These are phyloP conservation scores for Pteria penguin DNA, from an alignment of 2,888 invertebrate genomes.

Conservation along the genomic window DNA sequence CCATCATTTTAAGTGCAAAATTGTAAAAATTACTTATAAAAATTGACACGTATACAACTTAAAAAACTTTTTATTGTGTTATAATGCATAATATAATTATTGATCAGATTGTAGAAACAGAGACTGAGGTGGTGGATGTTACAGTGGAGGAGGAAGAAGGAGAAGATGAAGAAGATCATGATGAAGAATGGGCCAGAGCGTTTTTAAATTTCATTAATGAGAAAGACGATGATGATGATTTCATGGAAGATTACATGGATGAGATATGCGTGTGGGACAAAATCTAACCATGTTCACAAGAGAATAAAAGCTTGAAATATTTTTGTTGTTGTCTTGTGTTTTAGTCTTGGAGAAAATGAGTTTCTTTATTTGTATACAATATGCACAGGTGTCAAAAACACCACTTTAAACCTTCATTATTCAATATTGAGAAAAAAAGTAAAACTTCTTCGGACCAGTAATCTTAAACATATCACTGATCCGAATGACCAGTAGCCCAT, in stretches of 20 bases:
- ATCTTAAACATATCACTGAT: background rate
- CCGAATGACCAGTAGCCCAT: background rate
- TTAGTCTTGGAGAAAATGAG: background rate
- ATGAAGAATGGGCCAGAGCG: background rate
- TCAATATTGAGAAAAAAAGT: background rate
- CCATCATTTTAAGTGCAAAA: background rate
- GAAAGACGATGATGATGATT: background rate
- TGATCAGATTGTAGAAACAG: background rate
- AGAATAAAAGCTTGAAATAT: background rate
- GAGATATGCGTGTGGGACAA: background rate
- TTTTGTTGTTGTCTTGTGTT: background rate
- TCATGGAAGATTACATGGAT: background rate
- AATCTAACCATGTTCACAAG: background rate
- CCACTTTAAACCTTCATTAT: background rate
- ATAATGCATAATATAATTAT: background rate
- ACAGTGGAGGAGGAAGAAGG: background rate
- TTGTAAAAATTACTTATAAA: background rate
- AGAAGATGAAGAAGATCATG: background rate
- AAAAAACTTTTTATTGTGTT: background rate
- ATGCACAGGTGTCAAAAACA: background rate
- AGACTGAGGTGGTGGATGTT: background rate
- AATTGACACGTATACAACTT: background rate
- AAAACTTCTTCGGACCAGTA: background rate
- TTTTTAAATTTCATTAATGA: background rate
- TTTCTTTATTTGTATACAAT: too few species aligned